phyloP scores from a whole-genome alignment of 1,140 invertebrate genomes.

The Orchestia grillus region DNA sequence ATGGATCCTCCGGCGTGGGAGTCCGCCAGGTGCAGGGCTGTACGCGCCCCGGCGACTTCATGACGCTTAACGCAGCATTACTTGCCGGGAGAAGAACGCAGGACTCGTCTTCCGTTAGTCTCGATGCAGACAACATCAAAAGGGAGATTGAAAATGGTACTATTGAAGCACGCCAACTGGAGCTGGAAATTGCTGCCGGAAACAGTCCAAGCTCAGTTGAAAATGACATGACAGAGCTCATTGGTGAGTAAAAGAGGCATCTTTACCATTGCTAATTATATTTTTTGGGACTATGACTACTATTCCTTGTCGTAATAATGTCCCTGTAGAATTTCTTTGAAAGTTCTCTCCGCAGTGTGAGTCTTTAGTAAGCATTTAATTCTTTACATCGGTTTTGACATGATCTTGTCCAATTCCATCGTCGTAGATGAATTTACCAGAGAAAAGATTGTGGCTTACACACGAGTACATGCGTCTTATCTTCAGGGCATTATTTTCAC shows the following conservation, averaged over 20 bases:
- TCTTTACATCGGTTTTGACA: not conserved
- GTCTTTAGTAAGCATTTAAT: not conserved
- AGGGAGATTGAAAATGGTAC: not conserved
- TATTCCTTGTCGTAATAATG: too few species aligned
- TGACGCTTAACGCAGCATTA: not conserved
- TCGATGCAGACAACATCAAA: not conserved
- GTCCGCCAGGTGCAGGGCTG: slow-evolving; percentile 40
- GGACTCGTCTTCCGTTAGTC: not conserved
- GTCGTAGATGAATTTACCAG: not conserved
- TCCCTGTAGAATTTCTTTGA: too few species aligned
- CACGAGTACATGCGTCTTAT: not conserved
- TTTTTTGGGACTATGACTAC: too few species aligned
- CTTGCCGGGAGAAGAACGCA: not conserved
- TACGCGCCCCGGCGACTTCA: not conserved
- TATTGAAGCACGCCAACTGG: not conserved
- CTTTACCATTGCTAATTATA: too few species aligned
- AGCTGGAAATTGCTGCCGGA: not conserved
- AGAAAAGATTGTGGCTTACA: not conserved
- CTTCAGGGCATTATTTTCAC: not conserved
- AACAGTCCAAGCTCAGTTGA: not conserved
- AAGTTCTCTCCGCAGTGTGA: too few species aligned
- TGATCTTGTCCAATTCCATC: not conserved
- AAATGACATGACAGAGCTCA: not conserved
- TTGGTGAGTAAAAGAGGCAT: not conserved
- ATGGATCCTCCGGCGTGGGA: not conserved